phyloP scores from a whole-genome alignment of 2,113 vertebrate species.

The Numenius arquata region DNA sequence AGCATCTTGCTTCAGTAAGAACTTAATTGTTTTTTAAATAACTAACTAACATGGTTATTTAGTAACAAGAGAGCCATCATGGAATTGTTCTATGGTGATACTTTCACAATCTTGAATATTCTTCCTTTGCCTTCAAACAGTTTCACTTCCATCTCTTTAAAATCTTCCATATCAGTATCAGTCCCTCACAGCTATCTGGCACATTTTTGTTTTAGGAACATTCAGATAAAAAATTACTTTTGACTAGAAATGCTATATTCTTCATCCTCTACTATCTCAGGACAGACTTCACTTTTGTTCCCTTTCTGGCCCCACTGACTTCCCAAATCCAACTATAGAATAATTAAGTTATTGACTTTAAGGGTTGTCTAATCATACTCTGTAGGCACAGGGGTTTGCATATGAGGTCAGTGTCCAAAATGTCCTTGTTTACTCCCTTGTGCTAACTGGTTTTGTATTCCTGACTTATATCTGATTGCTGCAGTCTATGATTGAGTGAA shows the following conservation, averaged over 20 bases:
- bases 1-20: not conserved
- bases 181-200: not conserved
- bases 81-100: not conserved
- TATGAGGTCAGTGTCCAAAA: not conserved
- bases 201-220: not conserved
- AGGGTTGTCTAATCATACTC: not conserved
- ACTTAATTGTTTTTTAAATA: not conserved
- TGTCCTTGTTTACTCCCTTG: not conserved
- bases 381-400: not conserved
- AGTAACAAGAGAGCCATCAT: not conserved
- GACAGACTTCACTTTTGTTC: not conserved
- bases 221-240: not conserved
- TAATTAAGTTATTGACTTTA: not conserved
- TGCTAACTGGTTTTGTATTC: slow-evolving; percentile 10
- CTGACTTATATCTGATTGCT: not conserved
- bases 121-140: not conserved
- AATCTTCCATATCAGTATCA: not conserved
- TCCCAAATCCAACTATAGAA: not conserved
- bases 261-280: not conserved
- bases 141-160: not conserved
- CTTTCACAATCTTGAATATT: not conserved
- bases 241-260: not conserved
- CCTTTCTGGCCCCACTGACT: not conserved
- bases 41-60: not conserved
- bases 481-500: slow-evolving; percentile 23